These are phyloP conservation scores for Archivesica marissinica DNA, from an alignment of 1,140 invertebrate species.

Conservation along the genomic window DNA sequence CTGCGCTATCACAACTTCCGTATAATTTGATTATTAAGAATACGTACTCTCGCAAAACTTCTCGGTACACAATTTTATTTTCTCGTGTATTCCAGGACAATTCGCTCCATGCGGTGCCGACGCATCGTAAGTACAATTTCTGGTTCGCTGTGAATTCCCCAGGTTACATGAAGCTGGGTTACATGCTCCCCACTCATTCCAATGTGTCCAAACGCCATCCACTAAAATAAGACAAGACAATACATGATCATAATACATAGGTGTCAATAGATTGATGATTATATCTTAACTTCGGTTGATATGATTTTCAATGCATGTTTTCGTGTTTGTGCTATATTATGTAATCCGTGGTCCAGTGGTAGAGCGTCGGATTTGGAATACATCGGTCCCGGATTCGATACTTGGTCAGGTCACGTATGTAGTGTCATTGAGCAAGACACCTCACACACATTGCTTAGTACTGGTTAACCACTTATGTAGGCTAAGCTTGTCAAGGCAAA, in stretches of 20 bases:
- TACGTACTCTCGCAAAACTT: constrained; percentile 69
- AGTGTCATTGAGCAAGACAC: no score
- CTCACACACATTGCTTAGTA: no score
- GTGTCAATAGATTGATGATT: neutral
- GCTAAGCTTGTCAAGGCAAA: no score
- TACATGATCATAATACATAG: neutral
- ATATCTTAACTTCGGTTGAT: neutral
- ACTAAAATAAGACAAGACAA: constrained; percentile 52
- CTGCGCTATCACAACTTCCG: no score
- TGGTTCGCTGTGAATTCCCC: constrained; percentile 68
- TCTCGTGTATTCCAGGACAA: constrained; percentile 64
- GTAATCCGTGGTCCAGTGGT: neutral
- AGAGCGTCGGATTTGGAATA: neutral
- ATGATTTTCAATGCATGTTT: neutral
- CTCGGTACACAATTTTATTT: constrained; percentile 64
- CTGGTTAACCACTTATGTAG: no score
- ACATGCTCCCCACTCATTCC: constrained; percentile 65
- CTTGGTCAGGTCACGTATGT: neutral
- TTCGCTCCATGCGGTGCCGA: constrained; percentile 70
- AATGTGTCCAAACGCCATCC: constrained; percentile 68
- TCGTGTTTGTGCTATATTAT: neutral
- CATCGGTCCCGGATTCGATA: neutral
- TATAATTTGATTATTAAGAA: neutral
- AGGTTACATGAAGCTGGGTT: constrained; percentile 69
- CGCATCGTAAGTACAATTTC: constrained; percentile 65